Percentiles rank a stretch among this genome's conserved stretches.
Evolutionary conservation across 37 sponge, comb jelly and placozoan species (phyloP).

Genomic region (Hexactinellida sp.): DNA sequence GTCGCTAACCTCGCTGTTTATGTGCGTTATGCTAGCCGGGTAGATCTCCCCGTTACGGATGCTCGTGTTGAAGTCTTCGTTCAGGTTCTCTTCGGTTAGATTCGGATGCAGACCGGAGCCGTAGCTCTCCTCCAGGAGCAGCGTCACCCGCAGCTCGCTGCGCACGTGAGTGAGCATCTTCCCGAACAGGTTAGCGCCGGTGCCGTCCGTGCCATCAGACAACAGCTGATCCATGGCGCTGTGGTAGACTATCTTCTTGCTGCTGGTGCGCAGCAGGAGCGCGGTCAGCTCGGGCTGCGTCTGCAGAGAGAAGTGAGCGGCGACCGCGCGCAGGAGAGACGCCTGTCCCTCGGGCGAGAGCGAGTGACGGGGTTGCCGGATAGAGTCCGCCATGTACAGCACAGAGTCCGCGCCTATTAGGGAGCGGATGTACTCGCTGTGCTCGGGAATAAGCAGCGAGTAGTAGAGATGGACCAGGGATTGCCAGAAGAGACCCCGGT

Average conservation of each 20-base stretch:
- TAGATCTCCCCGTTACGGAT: not conserved
- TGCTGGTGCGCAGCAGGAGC: not conserved
- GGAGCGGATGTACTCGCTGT: not conserved
- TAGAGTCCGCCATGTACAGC: not conserved
- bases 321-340: not conserved
- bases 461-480: not conserved
- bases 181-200: not conserved
- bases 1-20: not conserved
- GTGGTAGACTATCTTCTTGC: not conserved
- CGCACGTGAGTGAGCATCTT: not conserved
- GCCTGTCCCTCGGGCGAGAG: not conserved
- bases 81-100: not conserved
- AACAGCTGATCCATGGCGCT: not conserved
- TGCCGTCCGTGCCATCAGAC: not conserved
- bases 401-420: not conserved
- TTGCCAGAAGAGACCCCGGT: not conserved
- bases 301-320: not conserved
- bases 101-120: not conserved
- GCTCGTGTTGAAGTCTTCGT: not conserved
- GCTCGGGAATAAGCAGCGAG: not conserved
- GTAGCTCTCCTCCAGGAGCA: not conserved
- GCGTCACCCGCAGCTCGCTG: not conserved
- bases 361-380: not conserved
- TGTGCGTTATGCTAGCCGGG: not conserved
- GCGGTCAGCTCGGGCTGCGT: not conserved